Conservation (phyloP, 1,140 invertebrate genomes). For the Sycophaga agraensis region DNA sequence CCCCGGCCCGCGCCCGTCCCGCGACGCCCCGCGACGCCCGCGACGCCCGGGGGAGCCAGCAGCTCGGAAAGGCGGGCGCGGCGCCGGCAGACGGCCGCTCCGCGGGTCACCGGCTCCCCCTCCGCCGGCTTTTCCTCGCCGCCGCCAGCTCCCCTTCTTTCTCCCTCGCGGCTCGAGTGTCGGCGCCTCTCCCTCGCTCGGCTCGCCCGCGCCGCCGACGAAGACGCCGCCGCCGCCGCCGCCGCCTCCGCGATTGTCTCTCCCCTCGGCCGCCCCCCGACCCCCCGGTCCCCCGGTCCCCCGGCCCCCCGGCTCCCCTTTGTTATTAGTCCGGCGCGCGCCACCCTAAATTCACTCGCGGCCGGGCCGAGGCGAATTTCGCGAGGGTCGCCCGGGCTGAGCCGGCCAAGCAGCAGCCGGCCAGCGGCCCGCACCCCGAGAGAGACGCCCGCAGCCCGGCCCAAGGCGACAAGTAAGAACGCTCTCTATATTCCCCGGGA, state of each 20-base stretch:
- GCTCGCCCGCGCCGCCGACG: neutral
- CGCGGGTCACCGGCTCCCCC: slow-evolving; percentile 39
- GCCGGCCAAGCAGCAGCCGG: too few relatives aligned
- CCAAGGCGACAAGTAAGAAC: slow-evolving; percentile 16
- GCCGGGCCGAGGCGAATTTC: slow-evolving; percentile 35
- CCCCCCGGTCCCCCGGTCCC: neutral
- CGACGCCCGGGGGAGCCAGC: neutral
- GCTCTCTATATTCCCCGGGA: slow-evolving; percentile 36
- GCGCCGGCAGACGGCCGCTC: slow-evolving; percentile 43
- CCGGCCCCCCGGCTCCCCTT: slow-evolving; percentile 24
- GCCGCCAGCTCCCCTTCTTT: slow-evolving; percentile 2
- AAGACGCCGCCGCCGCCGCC: neutral
- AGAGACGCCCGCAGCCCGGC: neutral
- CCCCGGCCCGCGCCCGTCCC: slow-evolving; percentile 12
- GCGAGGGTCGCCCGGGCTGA: neutral
- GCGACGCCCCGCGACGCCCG: too few relatives aligned
- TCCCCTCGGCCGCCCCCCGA: neutral
- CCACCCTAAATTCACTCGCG: slow-evolving; percentile 41
- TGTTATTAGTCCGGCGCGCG: slow-evolving; percentile 42
- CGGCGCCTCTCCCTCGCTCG: neutral
- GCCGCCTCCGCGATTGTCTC: neutral
- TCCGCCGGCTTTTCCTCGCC: slow-evolving; percentile 36
- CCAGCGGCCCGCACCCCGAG: too few relatives aligned
- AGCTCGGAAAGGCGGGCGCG: slow-evolving; percentile 40
- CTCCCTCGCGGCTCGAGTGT: neutral